A percentile compares a stretch with the other conserved stretches of the same genome.
phyloP scores from a whole-genome alignment of 2,888 invertebrate genomes.

The Phytoseiulus persimilis region DNA sequence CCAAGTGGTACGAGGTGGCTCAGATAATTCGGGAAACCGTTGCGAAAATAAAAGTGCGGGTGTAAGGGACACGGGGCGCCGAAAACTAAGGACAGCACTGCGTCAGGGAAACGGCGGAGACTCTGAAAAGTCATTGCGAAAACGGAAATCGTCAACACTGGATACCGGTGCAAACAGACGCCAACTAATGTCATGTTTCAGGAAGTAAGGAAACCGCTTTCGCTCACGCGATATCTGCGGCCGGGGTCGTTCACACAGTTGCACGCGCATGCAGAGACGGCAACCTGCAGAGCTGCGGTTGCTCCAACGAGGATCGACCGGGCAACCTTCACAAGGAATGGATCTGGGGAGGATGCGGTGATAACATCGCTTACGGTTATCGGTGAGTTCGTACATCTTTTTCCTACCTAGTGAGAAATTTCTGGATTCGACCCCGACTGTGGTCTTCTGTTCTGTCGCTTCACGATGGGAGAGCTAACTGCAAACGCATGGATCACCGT shows the following conservation, averaged over 20 bases:
- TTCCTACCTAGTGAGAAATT: background rate
- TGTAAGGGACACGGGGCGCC: no score
- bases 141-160: no score
- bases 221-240: conserved; percentile 56
- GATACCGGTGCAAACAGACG: no score
- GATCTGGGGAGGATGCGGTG: conserved; percentile 98
- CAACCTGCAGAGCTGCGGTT: conserved; percentile 76
- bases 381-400: conserved; percentile 56
- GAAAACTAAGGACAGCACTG: no score
- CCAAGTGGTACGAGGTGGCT: no score
- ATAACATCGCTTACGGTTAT: conserved; percentile 91
- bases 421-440: conserved; percentile 14
- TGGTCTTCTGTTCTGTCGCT: no score
- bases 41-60: no score
- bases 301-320: conserved; percentile 72
- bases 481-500: no score
- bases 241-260: conserved; percentile 71
- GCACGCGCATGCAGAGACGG: conserved; percentile 86
- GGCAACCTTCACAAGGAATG: conserved; percentile 76
- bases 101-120: no score
- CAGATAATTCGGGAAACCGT: no score
- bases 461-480: no score
- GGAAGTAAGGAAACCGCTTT: conserved; percentile 57
- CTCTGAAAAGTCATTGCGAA: no score
- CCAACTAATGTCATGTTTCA: conserved; percentile 47